phyloP scores from a whole-genome alignment of 1,140 invertebrate genomes.

The Teleopsis dalmanni region DNA sequence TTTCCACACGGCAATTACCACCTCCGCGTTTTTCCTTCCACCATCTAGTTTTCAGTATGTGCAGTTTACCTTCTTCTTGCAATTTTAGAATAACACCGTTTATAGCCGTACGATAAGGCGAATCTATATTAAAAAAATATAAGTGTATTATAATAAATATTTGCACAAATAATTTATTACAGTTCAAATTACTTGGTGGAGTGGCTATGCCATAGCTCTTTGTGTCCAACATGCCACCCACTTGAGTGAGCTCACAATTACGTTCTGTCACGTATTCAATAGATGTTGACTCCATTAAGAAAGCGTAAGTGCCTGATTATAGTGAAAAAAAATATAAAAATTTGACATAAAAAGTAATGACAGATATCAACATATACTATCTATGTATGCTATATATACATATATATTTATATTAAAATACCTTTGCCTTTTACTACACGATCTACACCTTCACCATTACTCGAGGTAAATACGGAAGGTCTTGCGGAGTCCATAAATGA shows the following conservation, averaged over 20 bases:
- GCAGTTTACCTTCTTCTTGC: conserved; percentile 86
- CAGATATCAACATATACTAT: background rate
- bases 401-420: background rate
- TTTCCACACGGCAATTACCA: conserved; percentile 72
- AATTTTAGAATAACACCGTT: conserved; percentile 83
- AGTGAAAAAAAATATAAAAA: background rate
- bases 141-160: no score
- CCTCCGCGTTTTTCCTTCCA: conserved; percentile 88
- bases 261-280: conserved; percentile 87
- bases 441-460: conserved; percentile 79
- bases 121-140: conserved; percentile 51
- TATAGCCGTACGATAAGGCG: conserved; percentile 77
- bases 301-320: conserved; percentile 62
- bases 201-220: conserved; percentile 92
- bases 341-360: background rate
- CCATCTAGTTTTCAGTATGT: conserved; percentile 90
- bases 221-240: conserved; percentile 82
- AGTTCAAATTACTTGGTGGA: conserved; percentile 68
- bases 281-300: conserved; percentile 88
- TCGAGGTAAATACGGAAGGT: conserved; percentile 75
- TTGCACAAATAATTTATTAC: no score
- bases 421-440: conserved; percentile 76
- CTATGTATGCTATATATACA: background rate
- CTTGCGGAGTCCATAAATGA: conserved; percentile 82
- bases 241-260: conserved; percentile 83